These are phyloP conservation scores for Albula goreensis DNA, from an alignment of 2,113 vertebrate genomes.

Conservation along the genomic window DNA sequence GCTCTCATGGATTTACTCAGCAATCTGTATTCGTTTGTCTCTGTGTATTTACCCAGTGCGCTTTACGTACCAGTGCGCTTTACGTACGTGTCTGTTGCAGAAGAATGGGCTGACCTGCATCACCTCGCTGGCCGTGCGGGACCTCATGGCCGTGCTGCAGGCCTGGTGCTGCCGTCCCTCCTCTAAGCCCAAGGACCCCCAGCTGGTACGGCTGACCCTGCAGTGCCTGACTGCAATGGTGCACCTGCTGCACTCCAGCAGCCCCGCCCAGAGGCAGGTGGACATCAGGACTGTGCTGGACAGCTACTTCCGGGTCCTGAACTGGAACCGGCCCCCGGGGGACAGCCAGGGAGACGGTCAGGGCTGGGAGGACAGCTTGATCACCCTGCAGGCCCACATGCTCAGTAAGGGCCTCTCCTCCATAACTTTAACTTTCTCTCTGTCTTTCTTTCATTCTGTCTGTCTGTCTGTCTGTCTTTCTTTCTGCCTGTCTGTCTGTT, in stretches of 20 bases:
- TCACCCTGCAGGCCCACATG: slow-evolving; percentile 84
- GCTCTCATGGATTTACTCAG: neutral
- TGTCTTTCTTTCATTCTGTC: neutral
- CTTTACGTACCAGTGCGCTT: slow-evolving; percentile 7
- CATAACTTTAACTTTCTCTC: neutral
- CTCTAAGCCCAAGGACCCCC: slow-evolving; percentile 39
- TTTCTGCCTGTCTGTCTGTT: neutral
- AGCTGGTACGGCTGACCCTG: slow-evolving; percentile 66
- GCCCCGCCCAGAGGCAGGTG: slow-evolving; percentile 71
- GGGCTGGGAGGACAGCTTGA: slow-evolving; percentile 74
- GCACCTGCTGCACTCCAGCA: slow-evolving; percentile 84
- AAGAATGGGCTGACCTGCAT: slow-evolving; percentile 82
- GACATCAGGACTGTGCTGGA: slow-evolving; percentile 82
- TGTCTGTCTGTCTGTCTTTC: no score
- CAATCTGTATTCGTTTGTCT: no score
- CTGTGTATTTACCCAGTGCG: neutral
- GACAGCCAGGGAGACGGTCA: slow-evolving; percentile 38
- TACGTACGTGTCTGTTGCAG: slow-evolving; percentile 55
- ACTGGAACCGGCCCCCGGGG: slow-evolving; percentile 74
- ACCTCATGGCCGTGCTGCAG: slow-evolving; percentile 78
- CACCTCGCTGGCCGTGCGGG: slow-evolving; percentile 72
- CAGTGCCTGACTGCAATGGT: slow-evolving; percentile 79
- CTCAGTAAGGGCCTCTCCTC: slow-evolving; percentile 72
- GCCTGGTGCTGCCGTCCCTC: slow-evolving; percentile 59
- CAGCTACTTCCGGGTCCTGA: slow-evolving; percentile 87